Evolutionary conservation across 2,888 invertebrate genomes (phyloP).

Genomic region (Drosophila falleni): DNA sequence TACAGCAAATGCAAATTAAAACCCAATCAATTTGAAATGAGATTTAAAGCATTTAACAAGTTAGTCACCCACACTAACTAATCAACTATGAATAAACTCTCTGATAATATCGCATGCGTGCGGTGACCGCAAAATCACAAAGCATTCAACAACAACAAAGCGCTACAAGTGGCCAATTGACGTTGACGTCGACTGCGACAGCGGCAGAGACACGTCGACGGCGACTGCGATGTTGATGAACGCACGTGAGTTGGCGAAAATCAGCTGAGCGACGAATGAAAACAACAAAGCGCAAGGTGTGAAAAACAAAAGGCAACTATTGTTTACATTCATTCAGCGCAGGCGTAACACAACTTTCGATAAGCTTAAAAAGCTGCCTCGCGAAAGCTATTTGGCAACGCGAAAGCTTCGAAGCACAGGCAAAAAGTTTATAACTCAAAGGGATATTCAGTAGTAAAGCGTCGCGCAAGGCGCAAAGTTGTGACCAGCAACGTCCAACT

Average conservation of each 20-base stretch:
- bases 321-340: slow-evolving; percentile 64
- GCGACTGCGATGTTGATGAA: slow-evolving; percentile 34
- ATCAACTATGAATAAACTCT: slow-evolving; percentile 10
- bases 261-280: slow-evolving; percentile 59
- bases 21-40: slow-evolving; percentile 45
- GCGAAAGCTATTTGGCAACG: slow-evolving; percentile 47
- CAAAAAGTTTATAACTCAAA: slow-evolving; percentile 30
- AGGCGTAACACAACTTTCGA: slow-evolving; percentile 63
- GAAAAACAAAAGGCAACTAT: slow-evolving; percentile 36
- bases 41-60: slow-evolving; percentile 30
- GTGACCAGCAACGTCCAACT: slow-evolving; percentile 39
- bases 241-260: slow-evolving; percentile 48
- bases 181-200: slow-evolving; percentile 8
- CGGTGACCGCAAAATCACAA: slow-evolving; percentile 13
- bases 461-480: slow-evolving; percentile 64
- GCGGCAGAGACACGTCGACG: slow-evolving; percentile 1
- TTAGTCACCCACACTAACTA: slow-evolving; percentile 12
- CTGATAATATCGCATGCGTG: slow-evolving; percentile 36
- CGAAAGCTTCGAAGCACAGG: slow-evolving; percentile 47
- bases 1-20: slow-evolving; percentile 49
- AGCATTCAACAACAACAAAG: slow-evolving; percentile 22
- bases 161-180: slow-evolving; percentile 60
- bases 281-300: slow-evolving; percentile 43
- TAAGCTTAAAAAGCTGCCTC: slow-evolving; percentile 44
- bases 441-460: slow-evolving; percentile 61